Base-by-base conservation (phyloP, 2,888 invertebrate genomes). In the Thereva nobilitata region DNA sequence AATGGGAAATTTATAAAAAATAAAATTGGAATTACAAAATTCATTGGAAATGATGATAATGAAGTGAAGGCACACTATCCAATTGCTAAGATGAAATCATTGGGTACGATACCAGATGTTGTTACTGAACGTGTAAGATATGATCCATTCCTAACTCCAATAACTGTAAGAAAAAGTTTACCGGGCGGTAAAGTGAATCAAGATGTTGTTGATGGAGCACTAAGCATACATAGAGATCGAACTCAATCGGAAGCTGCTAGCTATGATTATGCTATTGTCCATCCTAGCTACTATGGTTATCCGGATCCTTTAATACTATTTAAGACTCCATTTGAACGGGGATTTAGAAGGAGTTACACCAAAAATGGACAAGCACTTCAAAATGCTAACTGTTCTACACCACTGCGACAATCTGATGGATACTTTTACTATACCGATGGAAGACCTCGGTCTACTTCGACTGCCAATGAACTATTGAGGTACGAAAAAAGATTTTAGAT, bases 11-110 rank as follows among this genome's bases (percentile, higher is more conserved):
- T 72, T 50, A 70, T 76, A 2, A 80, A 80, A 69, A 67, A 79
- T 66, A 80, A 80, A 73, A 79, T 81, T 41, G 81, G 81, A 66
- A 80, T 79, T 72, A 79, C 81, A 54, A 81, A 81, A 69, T 81
- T 80, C 67, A 77, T 81, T 59, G 81, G 80, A 0, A 78, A 76
- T 66, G 80, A 80, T 52, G 78, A 79, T 35, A 74, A 72, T 12
- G 54, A 55, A 3, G 4, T 5, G 6, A 53, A 68, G 3, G 63
- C 68, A 0, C 75, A 76, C 53, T 77, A 76, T 74, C 79, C 80
- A 34, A 80, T 80, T 67, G 78, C 79, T 63, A 81, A 81, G 68
- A 81, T 81, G 74, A 79, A 79, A 57, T 81, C 81, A 0, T 75
- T 81, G 72, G 80, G 81, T 69, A 80, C 80, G 42, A 81, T 81